These are phyloP conservation scores for Mesoligia furuncula DNA, from an alignment of 2,888 invertebrate genomes.

Conservation along the genomic window DNA sequence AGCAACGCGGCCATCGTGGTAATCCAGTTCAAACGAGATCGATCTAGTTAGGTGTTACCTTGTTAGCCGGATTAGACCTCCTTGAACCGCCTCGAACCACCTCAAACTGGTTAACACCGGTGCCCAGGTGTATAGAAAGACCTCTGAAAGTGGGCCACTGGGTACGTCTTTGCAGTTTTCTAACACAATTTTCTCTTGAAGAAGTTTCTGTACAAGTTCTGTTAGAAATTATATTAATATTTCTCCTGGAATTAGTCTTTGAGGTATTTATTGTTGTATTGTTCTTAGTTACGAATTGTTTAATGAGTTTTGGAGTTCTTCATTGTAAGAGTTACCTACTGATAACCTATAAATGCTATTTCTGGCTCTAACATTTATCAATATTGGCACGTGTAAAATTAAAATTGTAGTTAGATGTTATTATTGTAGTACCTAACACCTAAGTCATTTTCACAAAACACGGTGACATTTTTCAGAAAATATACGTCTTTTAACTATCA, in stretches of 20 bases:
- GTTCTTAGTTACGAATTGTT: slow-evolving; percentile 42
- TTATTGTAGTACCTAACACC: background rate
- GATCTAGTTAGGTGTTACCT: slow-evolving; percentile 78
- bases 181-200: slow-evolving; percentile 32
- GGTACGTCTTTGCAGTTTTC: slow-evolving; percentile 22
- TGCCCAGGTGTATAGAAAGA: slow-evolving; percentile 50
- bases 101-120: slow-evolving; percentile 59
- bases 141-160: slow-evolving; percentile 13
- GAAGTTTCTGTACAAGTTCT: slow-evolving; percentile 21
- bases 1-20: slow-evolving; percentile 72
- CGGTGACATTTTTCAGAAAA: background rate
- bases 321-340: slow-evolving; percentile 27
- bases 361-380: slow-evolving; percentile 1
- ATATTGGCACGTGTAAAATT: slow-evolving; percentile 19
- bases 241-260: slow-evolving; percentile 41
- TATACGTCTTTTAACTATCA: background rate
- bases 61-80: slow-evolving; percentile 76
- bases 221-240: slow-evolving; percentile 46
- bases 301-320: slow-evolving; percentile 29
- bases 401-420: background rate
- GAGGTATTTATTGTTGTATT: slow-evolving; percentile 31
- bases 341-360: slow-evolving; percentile 33
- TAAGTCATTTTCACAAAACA: background rate
- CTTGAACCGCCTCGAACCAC: slow-evolving; percentile 47
- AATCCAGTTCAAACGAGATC: slow-evolving; percentile 82